These are phyloP conservation scores for Laterallus jamaicensis DNA, from an alignment of 2,113 vertebrate species.

Conservation along the genomic window DNA sequence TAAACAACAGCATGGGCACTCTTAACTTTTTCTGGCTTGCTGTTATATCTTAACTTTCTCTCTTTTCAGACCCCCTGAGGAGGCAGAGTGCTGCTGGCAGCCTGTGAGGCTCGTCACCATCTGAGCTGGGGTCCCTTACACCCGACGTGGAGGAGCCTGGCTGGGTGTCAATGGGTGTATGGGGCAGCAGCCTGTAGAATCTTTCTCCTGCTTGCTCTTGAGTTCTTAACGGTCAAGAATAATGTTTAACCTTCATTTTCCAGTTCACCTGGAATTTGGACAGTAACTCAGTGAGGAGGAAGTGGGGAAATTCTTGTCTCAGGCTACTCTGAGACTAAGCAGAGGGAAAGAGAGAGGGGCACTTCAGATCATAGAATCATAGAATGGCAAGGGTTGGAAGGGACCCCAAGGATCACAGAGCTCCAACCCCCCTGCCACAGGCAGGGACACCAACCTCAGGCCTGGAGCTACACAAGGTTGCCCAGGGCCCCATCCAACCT, in stretches of 20 bases:
- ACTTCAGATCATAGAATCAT: neutral
- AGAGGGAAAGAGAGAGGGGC: neutral
- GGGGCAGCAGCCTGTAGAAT: neutral
- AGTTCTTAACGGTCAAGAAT: neutral
- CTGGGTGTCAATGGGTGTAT: neutral
- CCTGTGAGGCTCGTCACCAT: neutral
- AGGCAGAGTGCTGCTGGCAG: neutral
- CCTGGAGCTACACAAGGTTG: no score
- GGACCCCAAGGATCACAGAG: no score
- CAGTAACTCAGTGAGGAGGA: neutral
- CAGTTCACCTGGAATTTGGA: neutral
- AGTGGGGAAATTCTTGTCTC: neutral
- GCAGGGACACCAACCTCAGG: no score
- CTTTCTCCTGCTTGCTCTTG: neutral
- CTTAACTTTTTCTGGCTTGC: neutral
- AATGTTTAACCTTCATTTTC: neutral
- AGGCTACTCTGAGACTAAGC: no score
- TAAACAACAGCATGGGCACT: constrained; percentile 1
- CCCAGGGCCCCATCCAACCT: no score
- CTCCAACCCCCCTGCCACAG: no score
- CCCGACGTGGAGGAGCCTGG: rapidly evolving
- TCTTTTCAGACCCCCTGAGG: neutral
- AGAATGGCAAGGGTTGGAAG: no score
- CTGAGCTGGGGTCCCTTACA: neutral
- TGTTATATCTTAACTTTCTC: neutral